Conservation (phyloP, 2,797 vertebrate genomes). For the Parambassis ranga region DNA sequence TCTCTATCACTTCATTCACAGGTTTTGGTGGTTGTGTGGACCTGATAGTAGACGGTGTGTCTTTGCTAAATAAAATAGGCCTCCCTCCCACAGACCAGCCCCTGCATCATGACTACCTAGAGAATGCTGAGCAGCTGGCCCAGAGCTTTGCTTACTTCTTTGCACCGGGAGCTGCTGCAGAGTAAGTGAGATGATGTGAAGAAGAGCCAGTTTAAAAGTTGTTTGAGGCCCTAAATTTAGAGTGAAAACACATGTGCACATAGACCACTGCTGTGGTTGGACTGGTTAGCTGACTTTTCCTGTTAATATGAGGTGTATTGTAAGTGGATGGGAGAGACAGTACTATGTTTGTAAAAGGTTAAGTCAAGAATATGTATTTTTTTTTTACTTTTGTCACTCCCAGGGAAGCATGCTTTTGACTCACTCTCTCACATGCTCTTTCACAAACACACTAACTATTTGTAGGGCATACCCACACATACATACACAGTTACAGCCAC, state of each 20-base stretch:
- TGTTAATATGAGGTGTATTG: background rate
- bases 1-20: conserved; percentile 36
- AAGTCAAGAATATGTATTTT: no score
- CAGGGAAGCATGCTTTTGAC: no score
- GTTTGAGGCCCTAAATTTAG: background rate
- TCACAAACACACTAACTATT: background rate
- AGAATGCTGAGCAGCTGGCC: conserved; percentile 79
- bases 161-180: conserved; percentile 85
- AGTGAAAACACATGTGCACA: background rate
- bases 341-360: no score
- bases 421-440: background rate
- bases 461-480: background rate
- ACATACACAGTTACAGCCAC: no score
- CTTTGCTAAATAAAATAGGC: conserved; percentile 79
- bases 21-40: conserved; percentile 88
- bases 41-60: conserved; percentile 82
- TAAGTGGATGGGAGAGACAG: background rate
- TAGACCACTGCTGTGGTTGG: background rate
- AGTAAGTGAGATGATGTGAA: conserved; percentile 73
- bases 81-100: conserved; percentile 75
- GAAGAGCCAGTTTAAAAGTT: background rate
- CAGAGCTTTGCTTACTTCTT: conserved; percentile 89
- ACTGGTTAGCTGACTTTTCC: background rate
- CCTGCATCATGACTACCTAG: conserved; percentile 83
- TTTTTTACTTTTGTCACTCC: no score